Conservation (phyloP, 2,113 vertebrate genomes). For the Condylura cristata region DNA sequence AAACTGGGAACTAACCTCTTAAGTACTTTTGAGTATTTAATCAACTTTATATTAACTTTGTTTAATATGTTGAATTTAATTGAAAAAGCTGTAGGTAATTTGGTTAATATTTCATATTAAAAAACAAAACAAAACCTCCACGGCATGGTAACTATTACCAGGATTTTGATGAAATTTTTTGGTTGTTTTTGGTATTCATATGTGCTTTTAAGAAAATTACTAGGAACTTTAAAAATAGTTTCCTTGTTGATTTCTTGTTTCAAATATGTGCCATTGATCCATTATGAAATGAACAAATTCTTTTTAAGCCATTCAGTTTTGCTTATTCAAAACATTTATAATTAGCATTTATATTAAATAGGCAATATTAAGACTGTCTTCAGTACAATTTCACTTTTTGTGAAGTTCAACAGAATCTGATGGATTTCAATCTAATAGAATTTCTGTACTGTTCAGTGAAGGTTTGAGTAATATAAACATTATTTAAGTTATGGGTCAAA, state of each 20-base stretch:
- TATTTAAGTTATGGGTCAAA: conserved; percentile 18
- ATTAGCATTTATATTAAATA: conserved; percentile 28
- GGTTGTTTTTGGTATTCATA: neutral
- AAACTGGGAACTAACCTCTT: conserved; percentile 85
- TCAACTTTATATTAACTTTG: conserved; percentile 60
- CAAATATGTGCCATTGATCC: neutral
- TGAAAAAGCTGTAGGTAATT: conserved; percentile 79
- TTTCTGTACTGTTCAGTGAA: neutral
- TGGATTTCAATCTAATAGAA: neutral
- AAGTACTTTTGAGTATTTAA: conserved; percentile 85
- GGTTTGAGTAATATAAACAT: conserved; percentile 41
- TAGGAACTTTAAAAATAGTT: conserved; percentile 41
- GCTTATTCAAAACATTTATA: conserved; percentile 43
- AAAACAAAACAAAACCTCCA: conserved; percentile 56
- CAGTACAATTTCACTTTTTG: neutral
- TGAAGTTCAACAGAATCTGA: neutral
- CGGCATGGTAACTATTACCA: conserved; percentile 40
- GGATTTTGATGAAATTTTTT: conserved; percentile 62
- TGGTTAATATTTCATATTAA: conserved; percentile 79
- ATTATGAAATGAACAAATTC: neutral
- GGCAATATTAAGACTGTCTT: conserved; percentile 8
- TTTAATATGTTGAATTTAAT: conserved; percentile 38
- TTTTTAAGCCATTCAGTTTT: neutral
- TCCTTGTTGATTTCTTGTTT: conserved; percentile 33
- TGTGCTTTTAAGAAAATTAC: conserved; percentile 53